Percentiles rank a stretch among this genome's conserved stretches.
These are phyloP conservation scores for Acipenser ruthenus DNA, from an alignment of 2,797 vertebrate genomes.

Conservation along the genomic window DNA sequence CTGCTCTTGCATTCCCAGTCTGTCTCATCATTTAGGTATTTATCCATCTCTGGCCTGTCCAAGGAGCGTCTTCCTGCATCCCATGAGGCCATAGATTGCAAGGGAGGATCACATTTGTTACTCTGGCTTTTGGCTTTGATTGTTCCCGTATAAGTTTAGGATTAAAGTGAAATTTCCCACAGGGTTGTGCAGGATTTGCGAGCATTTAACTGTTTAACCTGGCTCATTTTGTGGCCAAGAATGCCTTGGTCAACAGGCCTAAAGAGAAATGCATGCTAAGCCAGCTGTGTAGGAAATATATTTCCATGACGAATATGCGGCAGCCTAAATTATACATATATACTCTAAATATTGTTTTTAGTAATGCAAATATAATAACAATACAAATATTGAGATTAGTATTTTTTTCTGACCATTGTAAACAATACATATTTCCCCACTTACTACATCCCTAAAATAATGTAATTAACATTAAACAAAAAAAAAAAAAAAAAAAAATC, in stretches of 20 bases:
- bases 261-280: conserved; percentile 77
- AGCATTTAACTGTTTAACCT: conserved; percentile 99
- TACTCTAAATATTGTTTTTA: not conserved
- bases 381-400: not conserved
- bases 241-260: conserved; percentile 83
- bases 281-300: conserved; percentile 42
- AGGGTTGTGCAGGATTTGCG: conserved; percentile 98
- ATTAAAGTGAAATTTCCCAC: conserved; percentile 99
- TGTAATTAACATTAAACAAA: too few relatives aligned
- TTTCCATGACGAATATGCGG: not conserved
- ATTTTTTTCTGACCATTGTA: not conserved
- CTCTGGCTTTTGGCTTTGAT: conserved; percentile 98
- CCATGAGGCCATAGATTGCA: conserved; percentile 91
- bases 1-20: conserved; percentile 90
- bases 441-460: conserved; percentile 27
- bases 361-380: not conserved
- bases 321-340: not conserved
- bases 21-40: conserved; percentile 99
- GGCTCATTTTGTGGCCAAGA: conserved; percentile 84
- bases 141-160: conserved; percentile 98
- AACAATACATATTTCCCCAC: conserved; percentile 14
- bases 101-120: conserved; percentile 98
- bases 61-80: conserved; percentile 83
- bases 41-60: conserved; percentile 95
- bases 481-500: too few relatives aligned